A percentile compares a stretch with the other conserved stretches of the same genome.
Conservation (phyloP, 2,797 vertebrate species). For the Neosalanx taihuensis region DNA sequence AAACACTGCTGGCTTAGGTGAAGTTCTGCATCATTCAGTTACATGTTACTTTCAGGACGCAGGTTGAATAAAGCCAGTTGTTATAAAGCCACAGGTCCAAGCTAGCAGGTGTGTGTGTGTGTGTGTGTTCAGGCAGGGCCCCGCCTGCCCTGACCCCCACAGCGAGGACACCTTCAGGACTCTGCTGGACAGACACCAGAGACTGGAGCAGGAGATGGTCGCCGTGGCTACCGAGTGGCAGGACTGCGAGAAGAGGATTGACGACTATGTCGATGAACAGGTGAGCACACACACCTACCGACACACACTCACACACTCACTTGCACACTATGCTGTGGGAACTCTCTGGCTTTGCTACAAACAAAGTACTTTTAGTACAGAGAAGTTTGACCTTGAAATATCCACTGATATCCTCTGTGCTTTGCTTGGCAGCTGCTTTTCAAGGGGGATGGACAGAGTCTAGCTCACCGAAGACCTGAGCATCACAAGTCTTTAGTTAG, state of each 20-base stretch:
- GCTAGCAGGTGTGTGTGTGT: not conserved
- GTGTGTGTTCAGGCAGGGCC: constrained; percentile 78
- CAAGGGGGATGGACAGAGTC: constrained; percentile 76
- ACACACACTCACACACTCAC: not conserved
- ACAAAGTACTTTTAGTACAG: not conserved
- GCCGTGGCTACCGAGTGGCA: constrained; percentile 89
- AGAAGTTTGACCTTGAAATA: not conserved
- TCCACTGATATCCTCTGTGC: constrained; percentile 26
- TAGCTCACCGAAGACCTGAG: constrained; percentile 75
- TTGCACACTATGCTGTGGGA: too few relatives aligned
- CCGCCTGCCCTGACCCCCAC: constrained; percentile 86
- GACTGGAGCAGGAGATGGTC: constrained; percentile 89
- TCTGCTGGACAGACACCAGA: constrained; percentile 88
- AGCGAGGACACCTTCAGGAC: constrained; percentile 89
- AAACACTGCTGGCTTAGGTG: constrained; percentile 28
- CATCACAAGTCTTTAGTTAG: constrained; percentile 78
- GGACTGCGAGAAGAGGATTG: constrained; percentile 96
- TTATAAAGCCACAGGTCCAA: too few relatives aligned
- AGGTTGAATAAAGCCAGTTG: too few relatives aligned
- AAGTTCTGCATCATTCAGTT: too few relatives aligned
- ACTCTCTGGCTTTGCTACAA: not conserved
- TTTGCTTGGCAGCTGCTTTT: constrained; percentile 68
- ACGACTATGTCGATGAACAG: constrained; percentile 98
- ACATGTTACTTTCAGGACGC: too few relatives aligned
- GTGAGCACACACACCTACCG: constrained; percentile 55